A percentile compares a stretch with the other conserved stretches of the same genome.
Conservation (phyloP, 2,888 invertebrate species). For the Tenthredo mesomela region DNA sequence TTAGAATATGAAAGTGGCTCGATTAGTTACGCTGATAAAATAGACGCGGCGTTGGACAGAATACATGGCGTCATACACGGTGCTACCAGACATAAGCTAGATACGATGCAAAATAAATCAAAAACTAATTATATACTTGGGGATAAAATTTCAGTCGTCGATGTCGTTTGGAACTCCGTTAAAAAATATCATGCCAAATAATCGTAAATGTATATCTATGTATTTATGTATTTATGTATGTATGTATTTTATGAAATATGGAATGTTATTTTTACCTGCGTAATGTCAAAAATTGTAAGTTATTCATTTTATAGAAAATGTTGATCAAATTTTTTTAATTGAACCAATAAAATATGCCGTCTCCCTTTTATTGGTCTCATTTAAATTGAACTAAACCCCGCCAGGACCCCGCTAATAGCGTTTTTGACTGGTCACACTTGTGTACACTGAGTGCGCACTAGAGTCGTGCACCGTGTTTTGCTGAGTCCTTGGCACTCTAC, state of each 20-base stretch:
- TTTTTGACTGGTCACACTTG: too few species aligned
- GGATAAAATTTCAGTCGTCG: constrained; percentile 68
- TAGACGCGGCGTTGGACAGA: constrained; percentile 70
- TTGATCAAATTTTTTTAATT: not conserved
- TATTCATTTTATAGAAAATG: not conserved
- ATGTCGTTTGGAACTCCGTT: constrained; percentile 62
- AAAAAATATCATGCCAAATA: constrained; percentile 13
- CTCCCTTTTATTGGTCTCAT: not conserved
- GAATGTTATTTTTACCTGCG: not conserved
- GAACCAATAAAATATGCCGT: not conserved
- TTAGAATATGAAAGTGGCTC: constrained; percentile 71
- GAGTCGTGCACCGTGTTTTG: too few species aligned
- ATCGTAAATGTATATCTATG: not conserved
- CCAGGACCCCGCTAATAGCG: too few species aligned
- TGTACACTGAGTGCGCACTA: too few species aligned
- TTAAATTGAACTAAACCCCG: too few species aligned
- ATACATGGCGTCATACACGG: constrained; percentile 62
- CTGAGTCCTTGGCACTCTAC: too few species aligned
- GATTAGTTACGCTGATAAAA: constrained; percentile 66
- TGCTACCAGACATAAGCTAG: constrained; percentile 12
- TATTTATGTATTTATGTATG: not conserved
- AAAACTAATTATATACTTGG: constrained; percentile 65
- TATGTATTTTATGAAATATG: not conserved
- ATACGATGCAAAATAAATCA: constrained; percentile 56
- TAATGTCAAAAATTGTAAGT: not conserved